phyloP scores from a whole-genome alignment of 1,140 invertebrate genomes.

The Solenopsis invicta region DNA sequence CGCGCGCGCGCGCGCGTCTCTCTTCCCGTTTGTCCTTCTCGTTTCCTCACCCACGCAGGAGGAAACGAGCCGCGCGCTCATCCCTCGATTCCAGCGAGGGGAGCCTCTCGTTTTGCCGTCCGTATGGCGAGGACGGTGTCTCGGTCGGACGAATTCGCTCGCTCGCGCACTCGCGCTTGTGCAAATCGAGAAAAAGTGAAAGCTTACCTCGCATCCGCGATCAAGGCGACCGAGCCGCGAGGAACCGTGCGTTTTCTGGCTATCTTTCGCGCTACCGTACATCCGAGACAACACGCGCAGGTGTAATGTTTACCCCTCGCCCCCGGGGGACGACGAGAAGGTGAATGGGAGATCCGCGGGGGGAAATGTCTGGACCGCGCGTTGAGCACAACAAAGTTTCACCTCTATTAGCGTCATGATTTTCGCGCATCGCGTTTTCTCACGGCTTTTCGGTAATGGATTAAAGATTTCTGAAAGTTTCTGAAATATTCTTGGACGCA shows the following conservation, averaged over 20 bases:
- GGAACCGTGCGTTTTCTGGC: conserved; percentile 18
- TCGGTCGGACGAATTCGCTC: not conserved
- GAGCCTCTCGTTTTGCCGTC: conserved; percentile 35
- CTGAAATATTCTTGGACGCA: not conserved
- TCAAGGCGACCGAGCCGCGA: conserved; percentile 56
- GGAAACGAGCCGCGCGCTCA: conserved; percentile 3
- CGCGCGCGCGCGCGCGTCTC: conserved; percentile 12
- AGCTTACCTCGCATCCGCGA: conserved; percentile 59
- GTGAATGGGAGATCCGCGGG: not conserved
- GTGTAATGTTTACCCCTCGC: not conserved
- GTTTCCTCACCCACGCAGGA: conserved; percentile 26
- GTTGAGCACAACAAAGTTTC: not conserved
- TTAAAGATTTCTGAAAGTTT: not conserved
- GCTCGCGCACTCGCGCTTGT: conserved; percentile 60
- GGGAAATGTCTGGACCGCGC: too few relatives aligned
- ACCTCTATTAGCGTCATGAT: not conserved
- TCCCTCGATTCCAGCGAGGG: not conserved
- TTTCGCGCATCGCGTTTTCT: not conserved
- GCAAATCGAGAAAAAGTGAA: conserved; percentile 74
- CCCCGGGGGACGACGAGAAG: not conserved
- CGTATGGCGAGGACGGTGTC: not conserved
- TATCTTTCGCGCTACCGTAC: not conserved
- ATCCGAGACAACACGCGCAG: not conserved
- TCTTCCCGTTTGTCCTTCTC: conserved; percentile 33
- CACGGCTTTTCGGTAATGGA: not conserved